These are phyloP conservation scores for Holacanthus passer DNA, from an alignment of 2,113 vertebrate species.

Conservation along the genomic window DNA sequence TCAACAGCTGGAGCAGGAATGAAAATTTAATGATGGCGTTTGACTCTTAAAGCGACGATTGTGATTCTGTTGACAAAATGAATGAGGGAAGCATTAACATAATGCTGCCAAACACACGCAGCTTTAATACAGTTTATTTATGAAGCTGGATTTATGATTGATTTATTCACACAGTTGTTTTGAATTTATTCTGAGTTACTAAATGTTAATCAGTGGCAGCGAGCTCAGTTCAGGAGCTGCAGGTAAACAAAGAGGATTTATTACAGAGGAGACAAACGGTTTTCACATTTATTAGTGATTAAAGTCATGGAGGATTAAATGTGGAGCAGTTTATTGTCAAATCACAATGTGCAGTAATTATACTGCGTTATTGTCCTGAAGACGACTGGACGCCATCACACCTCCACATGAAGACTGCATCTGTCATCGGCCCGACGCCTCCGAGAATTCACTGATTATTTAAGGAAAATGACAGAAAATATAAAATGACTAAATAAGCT, in stretches of 20 bases:
- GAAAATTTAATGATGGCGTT: constrained; percentile 11
- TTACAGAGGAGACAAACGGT: background rate
- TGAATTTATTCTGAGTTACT: background rate
- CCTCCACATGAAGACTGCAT: background rate
- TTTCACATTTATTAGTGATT: background rate
- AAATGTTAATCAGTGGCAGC: background rate
- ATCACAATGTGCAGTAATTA: background rate
- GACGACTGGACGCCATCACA: background rate
- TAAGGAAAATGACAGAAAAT: too few relatives aligned
- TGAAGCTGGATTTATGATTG: background rate
- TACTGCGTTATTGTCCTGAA: background rate
- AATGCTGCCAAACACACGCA: background rate
- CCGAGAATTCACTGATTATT: background rate
- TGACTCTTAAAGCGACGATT: constrained; percentile 4
- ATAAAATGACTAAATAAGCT: background rate
- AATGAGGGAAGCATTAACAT: background rate
- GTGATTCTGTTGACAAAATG: constrained; percentile 1
- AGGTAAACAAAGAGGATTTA: background rate
- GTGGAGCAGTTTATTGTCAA: background rate
- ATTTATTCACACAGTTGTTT: background rate
- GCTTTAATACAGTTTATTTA: background rate
- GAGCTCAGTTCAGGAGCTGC: constrained; percentile 6
- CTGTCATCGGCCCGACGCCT: background rate
- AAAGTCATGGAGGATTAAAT: background rate
- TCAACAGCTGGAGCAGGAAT: constrained; percentile 11